Percentiles rank a stretch among this genome's conserved stretches.
phyloP scores from a whole-genome alignment of 2,888 invertebrate genomes.

The Andricus curvator region DNA sequence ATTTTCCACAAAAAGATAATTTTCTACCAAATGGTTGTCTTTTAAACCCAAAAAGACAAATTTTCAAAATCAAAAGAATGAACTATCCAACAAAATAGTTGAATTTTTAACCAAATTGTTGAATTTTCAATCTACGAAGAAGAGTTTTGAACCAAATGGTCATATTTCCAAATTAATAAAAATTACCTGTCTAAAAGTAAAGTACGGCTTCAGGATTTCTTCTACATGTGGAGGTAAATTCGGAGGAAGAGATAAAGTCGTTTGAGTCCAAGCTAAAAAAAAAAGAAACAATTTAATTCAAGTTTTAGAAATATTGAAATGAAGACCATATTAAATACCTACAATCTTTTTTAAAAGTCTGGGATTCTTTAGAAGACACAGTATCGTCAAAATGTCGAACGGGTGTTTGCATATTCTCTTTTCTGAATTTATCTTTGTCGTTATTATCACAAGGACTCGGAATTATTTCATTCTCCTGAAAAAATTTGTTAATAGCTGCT shows the following conservation, averaged over 20 bases:
- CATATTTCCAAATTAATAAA: too few species aligned
- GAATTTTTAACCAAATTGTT: too few species aligned
- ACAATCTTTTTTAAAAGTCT: conserved; percentile 68
- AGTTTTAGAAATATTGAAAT: neutral
- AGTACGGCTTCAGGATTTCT: conserved; percentile 82
- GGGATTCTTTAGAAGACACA: conserved; percentile 55
- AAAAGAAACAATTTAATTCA: neutral
- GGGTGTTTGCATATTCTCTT: conserved; percentile 60
- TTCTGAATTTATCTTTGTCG: conserved; percentile 57
- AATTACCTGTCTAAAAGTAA: conserved; percentile 79
- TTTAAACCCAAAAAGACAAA: too few species aligned
- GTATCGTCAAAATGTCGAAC: conserved; percentile 53
- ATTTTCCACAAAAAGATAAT: too few species aligned
- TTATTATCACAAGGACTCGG: conserved; percentile 80
- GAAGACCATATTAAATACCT: conserved; percentile 43
- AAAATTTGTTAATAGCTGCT: conserved; percentile 84
- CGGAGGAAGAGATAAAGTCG: conserved; percentile 83
- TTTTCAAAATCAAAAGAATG: too few species aligned
- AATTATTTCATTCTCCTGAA: conserved; percentile 81
- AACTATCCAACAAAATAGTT: too few species aligned
- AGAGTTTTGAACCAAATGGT: too few species aligned
- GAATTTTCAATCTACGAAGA: too few species aligned
- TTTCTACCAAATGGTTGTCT: too few species aligned
- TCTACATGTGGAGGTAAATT: conserved; percentile 83
- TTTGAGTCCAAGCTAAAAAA: conserved; percentile 83